Conservation (phyloP, 1,140 invertebrate species). For the Tetranychus cinnabarinus region DNA sequence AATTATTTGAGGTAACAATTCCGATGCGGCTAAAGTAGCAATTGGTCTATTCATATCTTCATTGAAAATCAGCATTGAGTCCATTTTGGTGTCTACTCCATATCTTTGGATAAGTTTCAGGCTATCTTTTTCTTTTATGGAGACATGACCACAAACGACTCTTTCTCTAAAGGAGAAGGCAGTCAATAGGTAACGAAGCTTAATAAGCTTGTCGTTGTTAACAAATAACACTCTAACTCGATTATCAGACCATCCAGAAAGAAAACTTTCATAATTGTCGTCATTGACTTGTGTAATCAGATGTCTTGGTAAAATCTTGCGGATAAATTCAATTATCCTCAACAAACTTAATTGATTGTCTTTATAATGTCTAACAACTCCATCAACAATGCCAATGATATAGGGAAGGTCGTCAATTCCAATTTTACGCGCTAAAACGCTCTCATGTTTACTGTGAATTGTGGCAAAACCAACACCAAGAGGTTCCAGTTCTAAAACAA, state of each 20-base stretch:
- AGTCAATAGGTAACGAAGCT: slow-evolving; percentile 60
- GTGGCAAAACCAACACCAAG: slow-evolving; percentile 34
- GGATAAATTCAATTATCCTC: slow-evolving; percentile 60
- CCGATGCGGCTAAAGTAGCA: slow-evolving; percentile 58
- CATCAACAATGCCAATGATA: slow-evolving; percentile 54
- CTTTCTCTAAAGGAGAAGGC: slow-evolving; percentile 60
- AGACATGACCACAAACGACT: slow-evolving; percentile 60
- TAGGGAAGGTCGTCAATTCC: slow-evolving; percentile 49
- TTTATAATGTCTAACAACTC: slow-evolving; percentile 49
- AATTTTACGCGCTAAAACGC: slow-evolving; percentile 41
- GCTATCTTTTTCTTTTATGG: slow-evolving; percentile 8
- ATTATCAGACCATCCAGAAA: slow-evolving; percentile 73
- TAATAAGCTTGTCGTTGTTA: slow-evolving; percentile 42
- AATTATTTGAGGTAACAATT: slow-evolving; percentile 61
- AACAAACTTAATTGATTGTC: slow-evolving; percentile 46
- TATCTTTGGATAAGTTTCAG: slow-evolving; percentile 20
- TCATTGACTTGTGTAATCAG: slow-evolving; percentile 44
- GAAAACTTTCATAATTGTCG: slow-evolving; percentile 45
- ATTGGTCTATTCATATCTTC: slow-evolving; percentile 55
- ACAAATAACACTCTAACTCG: slow-evolving; percentile 67
- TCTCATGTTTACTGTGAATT: slow-evolving; percentile 57
- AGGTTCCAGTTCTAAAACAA: slow-evolving; percentile 53
- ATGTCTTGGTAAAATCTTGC: slow-evolving; percentile 55
- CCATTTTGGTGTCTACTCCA: slow-evolving; percentile 46
- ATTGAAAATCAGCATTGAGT: slow-evolving; percentile 71